Percentiles rank a stretch among this genome's conserved stretches.
phyloP scores from a whole-genome alignment of 2,113 vertebrate genomes.

The Polyodon spathula region DNA sequence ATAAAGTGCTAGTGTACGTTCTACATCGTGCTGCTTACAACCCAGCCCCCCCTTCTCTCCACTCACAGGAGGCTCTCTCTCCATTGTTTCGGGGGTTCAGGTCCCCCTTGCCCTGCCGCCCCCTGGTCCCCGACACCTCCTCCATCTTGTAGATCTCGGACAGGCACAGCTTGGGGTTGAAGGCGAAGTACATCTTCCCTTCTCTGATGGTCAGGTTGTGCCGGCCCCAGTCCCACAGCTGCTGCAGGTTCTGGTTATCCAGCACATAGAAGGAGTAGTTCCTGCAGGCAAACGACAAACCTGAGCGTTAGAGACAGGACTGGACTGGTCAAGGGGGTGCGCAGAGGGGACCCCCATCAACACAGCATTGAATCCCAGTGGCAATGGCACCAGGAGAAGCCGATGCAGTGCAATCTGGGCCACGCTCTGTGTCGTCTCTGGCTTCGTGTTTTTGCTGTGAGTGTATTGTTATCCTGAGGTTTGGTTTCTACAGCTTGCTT shows the following conservation, averaged over 20 bases:
- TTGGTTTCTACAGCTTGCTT: too few relatives aligned
- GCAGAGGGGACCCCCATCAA: constrained; percentile 23
- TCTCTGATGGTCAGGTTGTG: constrained; percentile 87
- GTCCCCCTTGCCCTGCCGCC: constrained; percentile 70
- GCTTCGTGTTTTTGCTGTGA: too few relatives aligned
- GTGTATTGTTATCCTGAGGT: too few relatives aligned
- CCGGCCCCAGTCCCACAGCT: constrained; percentile 91
- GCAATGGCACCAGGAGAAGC: too few relatives aligned
- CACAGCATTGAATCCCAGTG: too few relatives aligned
- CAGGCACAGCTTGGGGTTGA: constrained; percentile 88
- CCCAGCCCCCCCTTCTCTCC: too few relatives aligned
- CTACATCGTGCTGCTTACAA: too few relatives aligned
- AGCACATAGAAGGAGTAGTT: constrained; percentile 86
- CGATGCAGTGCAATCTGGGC: too few relatives aligned
- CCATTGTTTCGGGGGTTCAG: constrained; percentile 86
- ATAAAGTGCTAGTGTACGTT: too few relatives aligned
- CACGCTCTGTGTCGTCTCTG: too few relatives aligned
- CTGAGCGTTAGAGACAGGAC: not conserved
- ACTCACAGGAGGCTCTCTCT: constrained; percentile 91
- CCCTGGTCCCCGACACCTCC: constrained; percentile 70
- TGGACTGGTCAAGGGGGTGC: constrained; percentile 9
- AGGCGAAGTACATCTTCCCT: constrained; percentile 86
- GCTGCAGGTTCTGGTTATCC: constrained; percentile 90
- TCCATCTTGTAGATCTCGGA: constrained; percentile 93
- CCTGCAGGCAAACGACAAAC: constrained; percentile 42